phyloP scores from a whole-genome alignment of 2,888 invertebrate genomes.

The Leptinotarsa peninsularis region DNA sequence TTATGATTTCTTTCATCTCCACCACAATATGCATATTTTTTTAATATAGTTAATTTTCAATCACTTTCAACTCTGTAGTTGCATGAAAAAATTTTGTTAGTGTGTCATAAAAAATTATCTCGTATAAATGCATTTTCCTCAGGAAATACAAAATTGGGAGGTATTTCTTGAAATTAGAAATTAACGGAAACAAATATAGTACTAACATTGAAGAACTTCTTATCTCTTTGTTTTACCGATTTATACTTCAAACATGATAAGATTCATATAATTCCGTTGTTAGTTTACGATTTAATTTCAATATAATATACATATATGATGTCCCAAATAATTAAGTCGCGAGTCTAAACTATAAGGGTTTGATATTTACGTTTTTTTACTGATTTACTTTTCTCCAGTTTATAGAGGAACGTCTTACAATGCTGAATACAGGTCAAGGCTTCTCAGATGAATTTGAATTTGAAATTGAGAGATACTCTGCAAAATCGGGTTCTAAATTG shows the following conservation, averaged over 20 bases:
- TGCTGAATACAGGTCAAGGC: slow-evolving; percentile 92
- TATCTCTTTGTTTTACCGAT: not conserved
- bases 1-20: not conserved
- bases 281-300: not conserved
- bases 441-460: slow-evolving; percentile 96
- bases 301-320: not conserved
- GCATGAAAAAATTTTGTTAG: too few relatives aligned
- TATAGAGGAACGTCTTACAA: slow-evolving; percentile 92
- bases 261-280: not conserved
- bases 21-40: not conserved
- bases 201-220: not conserved
- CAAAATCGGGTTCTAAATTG: slow-evolving; percentile 74
- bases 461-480: slow-evolving; percentile 81
- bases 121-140: too few relatives aligned
- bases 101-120: too few relatives aligned
- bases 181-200: too few relatives aligned
- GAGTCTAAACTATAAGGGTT: not conserved
- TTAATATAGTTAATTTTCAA: too few relatives aligned
- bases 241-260: not conserved
- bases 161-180: too few relatives aligned
- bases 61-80: too few relatives aligned
- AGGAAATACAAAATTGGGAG: too few relatives aligned
- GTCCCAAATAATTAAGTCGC: not conserved
- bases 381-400: slow-evolving; percentile 73
- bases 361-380: not conserved